These are phyloP conservation scores for Eospalax fontanierii DNA, from an alignment of 2,797 vertebrate species.

Conservation along the genomic window DNA sequence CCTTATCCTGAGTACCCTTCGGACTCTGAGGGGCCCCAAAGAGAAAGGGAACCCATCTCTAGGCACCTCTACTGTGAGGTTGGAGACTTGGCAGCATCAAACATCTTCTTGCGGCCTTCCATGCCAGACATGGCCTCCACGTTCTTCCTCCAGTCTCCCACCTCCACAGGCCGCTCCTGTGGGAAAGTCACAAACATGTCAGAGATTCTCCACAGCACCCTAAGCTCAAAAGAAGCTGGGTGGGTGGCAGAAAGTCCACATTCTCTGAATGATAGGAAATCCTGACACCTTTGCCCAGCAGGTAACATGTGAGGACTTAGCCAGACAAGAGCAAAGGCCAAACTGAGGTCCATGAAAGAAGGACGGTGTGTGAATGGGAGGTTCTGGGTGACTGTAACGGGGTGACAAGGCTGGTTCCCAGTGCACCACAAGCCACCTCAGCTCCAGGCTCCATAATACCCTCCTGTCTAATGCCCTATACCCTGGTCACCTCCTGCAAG, in stretches of 20 bases:
- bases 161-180: conserved; percentile 96
- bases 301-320: neutral
- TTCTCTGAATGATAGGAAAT: neutral
- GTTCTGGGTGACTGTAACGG: neutral
- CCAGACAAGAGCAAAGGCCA: neutral
- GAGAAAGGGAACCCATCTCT: neutral
- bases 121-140: conserved; percentile 99
- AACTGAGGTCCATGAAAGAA: neutral
- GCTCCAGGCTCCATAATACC: neutral
- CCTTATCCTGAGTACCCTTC: neutral
- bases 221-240: neutral
- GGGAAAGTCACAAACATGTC: neutral
- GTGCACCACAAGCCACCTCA: neutral
- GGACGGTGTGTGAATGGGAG: too few relatives aligned
- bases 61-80: conserved; percentile 92
- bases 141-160: conserved; percentile 98
- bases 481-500: neutral
- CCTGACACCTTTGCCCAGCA: neutral
- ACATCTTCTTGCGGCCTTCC: conserved; percentile 99
- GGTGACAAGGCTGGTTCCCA: fast-evolving
- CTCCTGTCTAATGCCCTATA: neutral
- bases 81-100: conserved; percentile 95
- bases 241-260: neutral
- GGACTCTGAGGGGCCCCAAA: neutral
- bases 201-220: neutral